phyloP scores from a whole-genome alignment of 2,797 vertebrate species.

The Mus caroli region DNA sequence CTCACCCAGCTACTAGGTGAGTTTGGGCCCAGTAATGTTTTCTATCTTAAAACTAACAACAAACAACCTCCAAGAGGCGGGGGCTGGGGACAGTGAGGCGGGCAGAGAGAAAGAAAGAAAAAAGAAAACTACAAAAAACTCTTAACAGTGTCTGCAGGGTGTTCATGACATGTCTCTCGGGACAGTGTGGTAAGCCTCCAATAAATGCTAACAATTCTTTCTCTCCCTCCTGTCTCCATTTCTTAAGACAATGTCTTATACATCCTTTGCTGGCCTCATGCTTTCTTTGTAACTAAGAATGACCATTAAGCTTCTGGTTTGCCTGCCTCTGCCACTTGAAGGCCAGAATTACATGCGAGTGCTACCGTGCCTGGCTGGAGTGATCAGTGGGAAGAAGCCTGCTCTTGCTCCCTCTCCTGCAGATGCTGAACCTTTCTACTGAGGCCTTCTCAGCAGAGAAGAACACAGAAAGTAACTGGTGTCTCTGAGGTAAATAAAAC shows the following conservation, averaged over 20 bases:
- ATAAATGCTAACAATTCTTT: too few species aligned
- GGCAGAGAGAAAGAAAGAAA: background rate
- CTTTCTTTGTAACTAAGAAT: background rate
- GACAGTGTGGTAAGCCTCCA: background rate
- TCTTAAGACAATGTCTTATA: background rate
- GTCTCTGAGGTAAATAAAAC: background rate
- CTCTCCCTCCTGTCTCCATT: too few species aligned
- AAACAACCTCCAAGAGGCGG: background rate
- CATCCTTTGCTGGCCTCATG: background rate
- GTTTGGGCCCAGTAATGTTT: background rate
- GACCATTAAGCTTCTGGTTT: background rate
- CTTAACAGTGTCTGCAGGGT: background rate
- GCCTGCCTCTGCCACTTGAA: background rate
- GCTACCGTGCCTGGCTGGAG: background rate
- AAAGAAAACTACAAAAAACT: background rate
- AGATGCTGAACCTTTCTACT: background rate
- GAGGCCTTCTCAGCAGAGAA: background rate
- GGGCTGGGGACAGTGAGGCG: too few species aligned
- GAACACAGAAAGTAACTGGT: background rate
- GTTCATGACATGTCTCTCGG: background rate
- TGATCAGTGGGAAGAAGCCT: background rate
- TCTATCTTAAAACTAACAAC: background rate
- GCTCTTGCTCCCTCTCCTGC: background rate
- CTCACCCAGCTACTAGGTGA: background rate
- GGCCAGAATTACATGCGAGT: background rate